phyloP scores from a whole-genome alignment of 2,888 invertebrate species.

The Nasonia oneida region DNA sequence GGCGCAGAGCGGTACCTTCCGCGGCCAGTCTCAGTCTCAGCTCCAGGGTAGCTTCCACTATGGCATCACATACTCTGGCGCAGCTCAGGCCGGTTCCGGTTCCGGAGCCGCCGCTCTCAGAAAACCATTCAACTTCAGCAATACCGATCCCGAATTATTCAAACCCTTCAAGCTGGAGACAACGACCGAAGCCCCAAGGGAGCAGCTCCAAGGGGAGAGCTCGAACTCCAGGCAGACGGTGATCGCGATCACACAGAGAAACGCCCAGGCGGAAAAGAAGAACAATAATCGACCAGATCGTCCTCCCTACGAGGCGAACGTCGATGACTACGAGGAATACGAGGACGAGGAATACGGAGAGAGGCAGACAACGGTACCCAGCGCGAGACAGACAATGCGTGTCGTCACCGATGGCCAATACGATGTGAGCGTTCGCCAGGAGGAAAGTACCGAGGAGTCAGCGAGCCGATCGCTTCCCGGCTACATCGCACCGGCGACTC shows the following conservation, averaged over 20 bases:
- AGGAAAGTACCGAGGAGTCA: conserved; percentile 74
- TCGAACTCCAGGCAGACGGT: conserved; percentile 55
- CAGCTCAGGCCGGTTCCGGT: conserved; percentile 91
- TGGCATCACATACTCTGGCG: conserved; percentile 88
- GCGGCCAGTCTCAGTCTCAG: conserved; percentile 91
- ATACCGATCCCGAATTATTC: conserved; percentile 70
- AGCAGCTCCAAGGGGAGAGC: conserved; percentile 46
- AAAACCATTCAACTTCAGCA: conserved; percentile 74
- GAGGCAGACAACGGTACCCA: conserved; percentile 64
- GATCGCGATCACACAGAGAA: conserved; percentile 52
- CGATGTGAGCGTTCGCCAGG: conserved; percentile 83
- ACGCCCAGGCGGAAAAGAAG: conserved; percentile 40
- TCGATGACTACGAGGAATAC: conserved; percentile 83
- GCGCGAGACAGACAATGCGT: conserved; percentile 84
- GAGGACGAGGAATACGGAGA: conserved; percentile 82
- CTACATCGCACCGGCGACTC: conserved; percentile 84
- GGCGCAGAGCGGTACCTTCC: conserved; percentile 87
- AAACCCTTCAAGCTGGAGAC: conserved; percentile 70
- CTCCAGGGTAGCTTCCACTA: conserved; percentile 90
- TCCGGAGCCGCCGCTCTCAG: conserved; percentile 75
- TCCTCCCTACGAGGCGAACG: conserved; percentile 72
- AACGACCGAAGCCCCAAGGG: conserved; percentile 28
- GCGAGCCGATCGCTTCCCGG: conserved; percentile 81
- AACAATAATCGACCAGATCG: conserved; percentile 11
- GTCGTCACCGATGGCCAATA: conserved; percentile 82